Conservation (phyloP, 2,888 invertebrate genomes). For the Oxyscelio sp. region DNA sequence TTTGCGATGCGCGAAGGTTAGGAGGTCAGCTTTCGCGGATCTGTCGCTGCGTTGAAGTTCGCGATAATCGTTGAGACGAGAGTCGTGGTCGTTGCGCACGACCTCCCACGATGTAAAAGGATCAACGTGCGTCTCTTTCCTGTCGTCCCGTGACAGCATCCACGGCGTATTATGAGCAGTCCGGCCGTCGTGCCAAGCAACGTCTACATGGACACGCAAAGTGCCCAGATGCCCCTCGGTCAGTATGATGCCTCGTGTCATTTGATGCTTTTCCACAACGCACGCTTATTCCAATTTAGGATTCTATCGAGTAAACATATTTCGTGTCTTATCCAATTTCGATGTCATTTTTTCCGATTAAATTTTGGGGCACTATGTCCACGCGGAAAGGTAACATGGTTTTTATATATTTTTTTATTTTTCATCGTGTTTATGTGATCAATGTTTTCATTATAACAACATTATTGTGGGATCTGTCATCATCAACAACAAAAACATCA, state of each 20-base stretch:
- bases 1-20: slow-evolving; percentile 39
- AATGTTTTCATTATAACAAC: too few relatives aligned
- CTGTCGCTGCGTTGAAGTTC: slow-evolving; percentile 30
- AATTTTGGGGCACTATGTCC: slow-evolving; percentile 2
- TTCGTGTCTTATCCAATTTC: neutral
- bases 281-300: neutral
- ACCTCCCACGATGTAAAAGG: slow-evolving; percentile 14
- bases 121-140: neutral
- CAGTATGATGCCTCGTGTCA: too few relatives aligned
- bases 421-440: too few relatives aligned
- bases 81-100: neutral
- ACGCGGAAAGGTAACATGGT: slow-evolving; percentile 7
- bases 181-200: slow-evolving; percentile 81
- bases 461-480: too few relatives aligned
- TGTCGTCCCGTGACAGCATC: slow-evolving; percentile 13
- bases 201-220: slow-evolving; percentile 86
- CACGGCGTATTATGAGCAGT: slow-evolving; percentile 78
- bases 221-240: slow-evolving; percentile 86
- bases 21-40: slow-evolving; percentile 19
- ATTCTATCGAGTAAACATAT: neutral
- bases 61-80: slow-evolving; percentile 5
- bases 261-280: too few relatives aligned
- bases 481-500: too few relatives aligned
- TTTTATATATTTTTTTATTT: too few relatives aligned
- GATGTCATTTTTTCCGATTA: slow-evolving; percentile 15